These are phyloP conservation scores for Rhipidura dahli DNA, from an alignment of 2,113 vertebrate species.

Conservation along the genomic window DNA sequence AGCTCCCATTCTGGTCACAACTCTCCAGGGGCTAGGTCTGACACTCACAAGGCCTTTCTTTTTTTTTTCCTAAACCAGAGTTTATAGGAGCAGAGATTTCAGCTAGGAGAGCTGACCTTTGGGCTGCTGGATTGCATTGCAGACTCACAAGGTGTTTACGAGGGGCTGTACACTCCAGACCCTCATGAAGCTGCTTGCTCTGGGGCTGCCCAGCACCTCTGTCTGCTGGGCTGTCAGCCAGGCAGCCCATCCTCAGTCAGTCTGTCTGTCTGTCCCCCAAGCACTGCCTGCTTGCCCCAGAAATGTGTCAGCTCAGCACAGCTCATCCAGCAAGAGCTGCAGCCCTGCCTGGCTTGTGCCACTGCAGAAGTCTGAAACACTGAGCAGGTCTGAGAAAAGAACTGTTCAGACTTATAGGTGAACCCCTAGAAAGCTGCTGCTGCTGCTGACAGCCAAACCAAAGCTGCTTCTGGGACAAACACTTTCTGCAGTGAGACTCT, in stretches of 20 bases:
- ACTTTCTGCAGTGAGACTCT: background rate
- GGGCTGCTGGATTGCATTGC: background rate
- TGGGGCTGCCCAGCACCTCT: background rate
- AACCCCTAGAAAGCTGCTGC: background rate
- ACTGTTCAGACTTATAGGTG: background rate
- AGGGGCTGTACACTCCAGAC: background rate
- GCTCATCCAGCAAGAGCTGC: rapidly evolving
- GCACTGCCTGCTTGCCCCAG: background rate
- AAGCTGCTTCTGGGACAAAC: background rate
- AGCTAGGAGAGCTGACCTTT: background rate
- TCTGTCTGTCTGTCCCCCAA: background rate
- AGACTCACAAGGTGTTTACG: background rate
- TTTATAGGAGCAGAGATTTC: background rate
- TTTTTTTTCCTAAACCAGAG: background rate
- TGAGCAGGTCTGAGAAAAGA: background rate
- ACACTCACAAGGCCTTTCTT: background rate
- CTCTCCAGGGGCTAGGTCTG: background rate
- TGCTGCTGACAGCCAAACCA: background rate
- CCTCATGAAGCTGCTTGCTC: background rate
- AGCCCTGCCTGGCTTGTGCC: background rate
- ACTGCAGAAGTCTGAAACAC: background rate
- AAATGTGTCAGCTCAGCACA: background rate
- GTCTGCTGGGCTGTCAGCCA: background rate
- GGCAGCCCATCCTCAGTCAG: background rate
- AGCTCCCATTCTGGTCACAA: background rate